Evolutionary conservation across 30 jellyfish, hydroid and myxozoan genomes (phyloP).

Genomic region (Pelagia noctiluca): DNA sequence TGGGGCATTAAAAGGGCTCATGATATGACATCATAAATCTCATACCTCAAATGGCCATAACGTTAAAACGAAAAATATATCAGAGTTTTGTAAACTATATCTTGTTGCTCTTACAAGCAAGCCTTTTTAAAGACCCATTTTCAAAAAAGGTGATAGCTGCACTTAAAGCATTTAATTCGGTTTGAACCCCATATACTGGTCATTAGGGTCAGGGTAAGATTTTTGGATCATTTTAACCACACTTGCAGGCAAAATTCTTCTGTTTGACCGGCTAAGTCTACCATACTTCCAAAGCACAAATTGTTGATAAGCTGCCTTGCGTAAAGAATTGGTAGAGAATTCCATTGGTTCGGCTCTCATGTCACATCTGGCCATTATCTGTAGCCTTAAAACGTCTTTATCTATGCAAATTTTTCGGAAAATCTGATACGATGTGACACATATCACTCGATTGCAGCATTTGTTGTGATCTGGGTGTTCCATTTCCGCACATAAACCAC

Average conservation of each 20-base stretch:
- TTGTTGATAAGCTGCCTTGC: conserved; percentile 41
- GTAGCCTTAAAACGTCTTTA: conserved; percentile 1
- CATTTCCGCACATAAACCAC: conserved; percentile 27
- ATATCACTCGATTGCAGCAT: conserved; percentile 9
- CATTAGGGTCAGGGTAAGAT: conserved; percentile 10
- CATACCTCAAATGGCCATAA: too few species aligned
- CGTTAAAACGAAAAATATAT: too few species aligned
- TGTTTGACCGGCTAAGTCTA: conserved; percentile 16
- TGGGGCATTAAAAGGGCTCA: too few species aligned
- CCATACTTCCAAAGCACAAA: conserved; percentile 46
- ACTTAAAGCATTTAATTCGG: background rate
- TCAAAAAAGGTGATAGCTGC: too few species aligned
- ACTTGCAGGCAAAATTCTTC: conserved; percentile 38
- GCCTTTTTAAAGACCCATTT: too few species aligned
- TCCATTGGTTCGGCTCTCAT: conserved; percentile 23
- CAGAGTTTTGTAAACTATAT: too few species aligned
- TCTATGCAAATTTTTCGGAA: conserved; percentile 21
- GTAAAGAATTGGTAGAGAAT: background rate
- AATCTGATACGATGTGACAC: conserved; percentile 20
- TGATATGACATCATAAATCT: too few species aligned
- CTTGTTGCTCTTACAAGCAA: too few species aligned
- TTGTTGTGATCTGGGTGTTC: conserved; percentile 19
- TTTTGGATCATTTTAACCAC: conserved; percentile 16
- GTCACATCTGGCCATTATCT: conserved; percentile 28
- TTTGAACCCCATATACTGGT: conserved; percentile 25